phyloP scores from a whole-genome alignment of 35 echinoderm and acorn worm species.

The Holothuria glaberrima region DNA sequence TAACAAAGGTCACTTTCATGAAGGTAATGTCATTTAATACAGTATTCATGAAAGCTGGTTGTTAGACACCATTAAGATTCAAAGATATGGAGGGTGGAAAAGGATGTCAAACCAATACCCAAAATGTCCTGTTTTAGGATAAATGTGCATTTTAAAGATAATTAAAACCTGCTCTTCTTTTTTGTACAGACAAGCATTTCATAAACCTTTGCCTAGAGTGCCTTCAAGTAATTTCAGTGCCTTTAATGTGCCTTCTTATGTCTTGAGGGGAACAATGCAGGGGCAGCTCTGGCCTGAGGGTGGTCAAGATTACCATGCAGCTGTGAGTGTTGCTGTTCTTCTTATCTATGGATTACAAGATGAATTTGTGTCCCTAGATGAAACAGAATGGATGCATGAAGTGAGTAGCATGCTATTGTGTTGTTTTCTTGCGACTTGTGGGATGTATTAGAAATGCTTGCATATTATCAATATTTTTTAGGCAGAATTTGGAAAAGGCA shows the following conservation, averaged over 20 bases:
- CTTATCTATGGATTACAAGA: constrained; percentile 89
- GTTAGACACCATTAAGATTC: no score
- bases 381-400: constrained; percentile 87
- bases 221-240: constrained; percentile 54
- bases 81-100: no score
- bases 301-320: constrained; percentile 77
- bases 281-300: constrained; percentile 90
- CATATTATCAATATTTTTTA: no score
- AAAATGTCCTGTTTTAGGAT: no score
- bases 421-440: background rate
- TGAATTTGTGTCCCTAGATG: constrained; percentile 77
- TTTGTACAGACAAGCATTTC: constrained; percentile 86
- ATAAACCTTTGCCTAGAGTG: constrained; percentile 46
- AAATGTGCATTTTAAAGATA: background rate
- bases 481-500: no score
- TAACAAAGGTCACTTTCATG: no score
- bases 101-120: no score
- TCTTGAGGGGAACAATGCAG: constrained; percentile 85
- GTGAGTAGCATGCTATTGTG: constrained; percentile 40
- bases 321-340: constrained; percentile 63
- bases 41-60: background rate
- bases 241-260: constrained; percentile 84
- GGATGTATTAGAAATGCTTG: no score
- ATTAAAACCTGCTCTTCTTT: background rate
- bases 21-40: no score